A percentile compares a stretch with the other conserved stretches of the same genome.
Conservation (phyloP, 1,140 invertebrate species). For the Pomacea maculata region DNA sequence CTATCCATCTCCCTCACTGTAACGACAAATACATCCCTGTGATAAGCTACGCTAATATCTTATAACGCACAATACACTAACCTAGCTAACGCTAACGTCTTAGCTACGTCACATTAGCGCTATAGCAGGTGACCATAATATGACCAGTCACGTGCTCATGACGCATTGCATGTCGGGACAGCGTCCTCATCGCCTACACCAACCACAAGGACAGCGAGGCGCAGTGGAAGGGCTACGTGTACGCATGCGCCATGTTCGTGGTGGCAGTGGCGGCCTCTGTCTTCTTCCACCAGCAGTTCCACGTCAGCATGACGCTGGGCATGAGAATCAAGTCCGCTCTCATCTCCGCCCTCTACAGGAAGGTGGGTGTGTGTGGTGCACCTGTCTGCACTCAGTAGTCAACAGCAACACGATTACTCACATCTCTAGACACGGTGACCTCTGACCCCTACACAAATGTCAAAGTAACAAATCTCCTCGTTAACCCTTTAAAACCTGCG, state of each 20-base stretch:
- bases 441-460: too few species aligned
- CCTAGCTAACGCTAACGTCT: too few species aligned
- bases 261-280: conserved; percentile 43
- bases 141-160: too few species aligned
- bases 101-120: too few species aligned
- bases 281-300: conserved; percentile 57
- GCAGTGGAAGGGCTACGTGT: conserved; percentile 63
- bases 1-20: not conserved
- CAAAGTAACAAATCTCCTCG: too few species aligned
- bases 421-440: not conserved
- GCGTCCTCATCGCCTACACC: conserved; percentile 37
- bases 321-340: conserved; percentile 89
- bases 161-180: not conserved
- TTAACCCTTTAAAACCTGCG: too few species aligned
- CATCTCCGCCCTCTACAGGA: conserved; percentile 92
- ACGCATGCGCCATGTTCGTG: conserved; percentile 55
- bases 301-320: conserved; percentile 74
- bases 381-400: not conserved
- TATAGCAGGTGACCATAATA: too few species aligned
- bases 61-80: too few species aligned
- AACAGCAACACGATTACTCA: not conserved
- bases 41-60: not conserved
- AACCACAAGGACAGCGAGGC: conserved; percentile 23
- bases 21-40: not conserved
- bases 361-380: conserved; percentile 67